phyloP scores from a whole-genome alignment of 2,888 invertebrate species.

The Cinara cedri region DNA sequence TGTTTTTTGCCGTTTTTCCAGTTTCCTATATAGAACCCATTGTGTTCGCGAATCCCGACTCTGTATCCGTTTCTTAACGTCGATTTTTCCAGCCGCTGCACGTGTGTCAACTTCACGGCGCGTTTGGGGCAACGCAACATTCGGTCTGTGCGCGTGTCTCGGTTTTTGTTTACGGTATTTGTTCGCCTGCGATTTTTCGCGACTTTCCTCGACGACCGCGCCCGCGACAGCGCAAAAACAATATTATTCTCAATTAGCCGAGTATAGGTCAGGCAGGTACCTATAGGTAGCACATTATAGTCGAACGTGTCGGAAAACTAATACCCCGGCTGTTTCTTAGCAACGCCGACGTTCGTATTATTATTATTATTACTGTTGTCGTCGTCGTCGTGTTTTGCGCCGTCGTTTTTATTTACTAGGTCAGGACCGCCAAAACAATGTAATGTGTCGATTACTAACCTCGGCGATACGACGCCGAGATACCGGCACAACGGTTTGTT shows the following conservation, averaged over 20 bases:
- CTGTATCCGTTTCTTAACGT: neutral
- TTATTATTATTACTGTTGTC: no score
- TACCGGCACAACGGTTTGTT: neutral
- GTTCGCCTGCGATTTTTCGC: no score
- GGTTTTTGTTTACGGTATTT: no score
- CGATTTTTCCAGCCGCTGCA: neutral
- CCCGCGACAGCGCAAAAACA: no score
- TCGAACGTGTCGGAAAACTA: neutral
- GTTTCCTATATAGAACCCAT: neutral
- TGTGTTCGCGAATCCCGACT: neutral
- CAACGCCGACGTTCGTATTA: neutral
- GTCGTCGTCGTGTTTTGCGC: neutral
- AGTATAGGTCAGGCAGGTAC: no score
- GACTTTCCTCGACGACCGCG: no score
- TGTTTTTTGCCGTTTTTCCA: neutral
- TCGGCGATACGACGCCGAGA: neutral
- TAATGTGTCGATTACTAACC: neutral
- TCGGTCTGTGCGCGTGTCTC: neutral
- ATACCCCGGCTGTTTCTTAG: neutral
- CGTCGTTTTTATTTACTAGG: neutral
- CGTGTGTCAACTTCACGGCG: neutral
- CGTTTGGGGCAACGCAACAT: neutral
- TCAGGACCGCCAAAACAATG: neutral
- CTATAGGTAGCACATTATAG: no score
- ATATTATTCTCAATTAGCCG: no score